A percentile compares a stretch with the other conserved stretches of the same genome.
Evolutionary conservation across 2,888 invertebrate species (phyloP).

Genomic region (Chymomyza amoena): DNA sequence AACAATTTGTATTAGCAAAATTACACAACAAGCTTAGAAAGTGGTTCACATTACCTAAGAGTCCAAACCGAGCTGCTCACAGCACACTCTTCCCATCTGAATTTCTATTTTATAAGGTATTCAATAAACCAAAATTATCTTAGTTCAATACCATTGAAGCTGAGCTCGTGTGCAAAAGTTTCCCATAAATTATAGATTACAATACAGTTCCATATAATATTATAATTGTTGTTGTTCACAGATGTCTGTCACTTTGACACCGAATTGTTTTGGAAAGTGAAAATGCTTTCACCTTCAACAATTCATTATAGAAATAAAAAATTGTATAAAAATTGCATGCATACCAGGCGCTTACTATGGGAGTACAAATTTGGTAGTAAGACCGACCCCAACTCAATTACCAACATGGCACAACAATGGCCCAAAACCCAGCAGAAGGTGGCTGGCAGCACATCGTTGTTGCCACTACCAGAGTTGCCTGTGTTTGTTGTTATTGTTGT

Average conservation of each 20-base stretch:
- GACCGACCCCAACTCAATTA: background rate
- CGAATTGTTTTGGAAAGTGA: constrained; percentile 72
- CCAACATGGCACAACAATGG: constrained; percentile 4
- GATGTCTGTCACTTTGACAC: constrained; percentile 49
- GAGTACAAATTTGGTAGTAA: constrained; percentile 1
- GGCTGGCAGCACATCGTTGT: constrained; percentile 26
- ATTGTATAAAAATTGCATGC: constrained; percentile 43
- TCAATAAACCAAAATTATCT: background rate
- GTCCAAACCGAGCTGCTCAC: too few relatives aligned
- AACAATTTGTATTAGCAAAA: background rate
- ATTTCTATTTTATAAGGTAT: background rate
- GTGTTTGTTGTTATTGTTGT: constrained; percentile 22
- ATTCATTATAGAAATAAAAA: constrained; percentile 52
- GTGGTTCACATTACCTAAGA: background rate
- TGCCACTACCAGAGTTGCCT: background rate
- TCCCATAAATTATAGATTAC: background rate
- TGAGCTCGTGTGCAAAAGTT: background rate
- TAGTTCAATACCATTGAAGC: background rate
- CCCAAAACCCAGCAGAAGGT: constrained; percentile 22
- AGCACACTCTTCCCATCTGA: background rate
- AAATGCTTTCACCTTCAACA: constrained; percentile 75
- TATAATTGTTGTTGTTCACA: background rate
- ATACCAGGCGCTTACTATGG: background rate
- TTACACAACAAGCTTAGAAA: background rate
- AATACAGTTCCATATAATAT: background rate